A percentile compares a stretch with the other conserved stretches of the same genome.
Evolutionary conservation across 2,888 invertebrate genomes (phyloP).

Genomic region (Bugula neritina): DNA sequence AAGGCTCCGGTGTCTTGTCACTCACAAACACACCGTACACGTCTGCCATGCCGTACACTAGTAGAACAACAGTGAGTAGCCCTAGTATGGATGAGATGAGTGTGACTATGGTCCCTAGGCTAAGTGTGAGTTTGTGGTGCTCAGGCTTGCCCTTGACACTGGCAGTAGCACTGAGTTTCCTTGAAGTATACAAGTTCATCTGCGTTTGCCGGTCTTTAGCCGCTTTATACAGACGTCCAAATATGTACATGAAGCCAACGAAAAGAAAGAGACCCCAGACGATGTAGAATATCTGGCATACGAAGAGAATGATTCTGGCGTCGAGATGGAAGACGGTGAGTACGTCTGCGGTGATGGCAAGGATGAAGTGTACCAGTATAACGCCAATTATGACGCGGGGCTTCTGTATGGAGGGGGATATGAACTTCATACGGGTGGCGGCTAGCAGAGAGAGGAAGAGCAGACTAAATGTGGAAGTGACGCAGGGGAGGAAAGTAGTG

Average conservation of each 20-base stretch:
- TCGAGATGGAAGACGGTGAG: conserved; percentile 73
- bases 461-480: conserved; percentile 82
- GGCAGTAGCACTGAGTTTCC: conserved; percentile 35
- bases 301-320: conserved; percentile 65
- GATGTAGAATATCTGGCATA: conserved; percentile 73
- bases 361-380: conserved; percentile 69
- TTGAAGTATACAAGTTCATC: conserved; percentile 36
- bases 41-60: conserved; percentile 73
- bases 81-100: conserved; percentile 79
- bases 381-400: conserved; percentile 73
- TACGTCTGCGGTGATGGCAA: conserved; percentile 60
- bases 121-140: conserved; percentile 58
- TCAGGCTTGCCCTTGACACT: conserved; percentile 34
- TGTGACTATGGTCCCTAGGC: conserved; percentile 81
- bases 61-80: conserved; percentile 73
- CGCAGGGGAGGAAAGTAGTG: conserved; percentile 76
- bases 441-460: conserved; percentile 77
- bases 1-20: conserved; percentile 56
- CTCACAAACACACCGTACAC: conserved; percentile 55
- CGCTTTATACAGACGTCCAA: conserved; percentile 42
- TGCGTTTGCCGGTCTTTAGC: conserved; percentile 46
- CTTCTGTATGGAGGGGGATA: conserved; percentile 61
- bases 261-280: conserved; percentile 77
- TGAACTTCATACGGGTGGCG: conserved; percentile 60
- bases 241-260: conserved; percentile 65